phyloP scores from a whole-genome alignment of 2,113 vertebrate species.

The Lophura nycthemera region DNA sequence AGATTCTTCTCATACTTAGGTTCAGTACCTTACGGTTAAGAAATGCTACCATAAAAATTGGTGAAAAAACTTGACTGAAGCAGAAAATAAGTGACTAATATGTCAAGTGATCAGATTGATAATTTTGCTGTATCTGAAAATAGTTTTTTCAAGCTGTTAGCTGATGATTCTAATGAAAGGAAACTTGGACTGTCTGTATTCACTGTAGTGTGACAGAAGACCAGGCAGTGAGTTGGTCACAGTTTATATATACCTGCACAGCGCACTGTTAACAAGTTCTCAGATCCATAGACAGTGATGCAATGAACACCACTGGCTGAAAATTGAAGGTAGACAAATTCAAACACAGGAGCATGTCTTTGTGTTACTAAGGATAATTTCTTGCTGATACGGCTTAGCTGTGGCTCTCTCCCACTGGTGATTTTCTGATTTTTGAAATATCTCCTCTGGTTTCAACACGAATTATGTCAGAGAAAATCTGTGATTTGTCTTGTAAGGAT shows the following conservation, averaged over 20 bases:
- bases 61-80: not conserved
- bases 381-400: not conserved
- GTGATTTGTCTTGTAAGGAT: not conserved
- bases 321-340: not conserved
- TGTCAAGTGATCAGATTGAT: not conserved
- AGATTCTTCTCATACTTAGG: not conserved
- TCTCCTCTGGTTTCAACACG: not conserved
- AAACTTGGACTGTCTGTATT: not conserved
- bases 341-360: not conserved
- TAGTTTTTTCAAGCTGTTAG: not conserved
- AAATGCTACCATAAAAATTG: not conserved
- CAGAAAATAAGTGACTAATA: not conserved
- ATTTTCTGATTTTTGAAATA: not conserved
- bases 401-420: not conserved
- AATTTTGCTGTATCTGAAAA: not conserved
- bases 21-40: not conserved
- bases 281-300: not conserved
- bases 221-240: not conserved
- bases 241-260: accelerated
- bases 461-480: not conserved
- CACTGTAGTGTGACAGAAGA: not conserved
- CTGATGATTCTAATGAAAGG: not conserved
- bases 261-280: not conserved
- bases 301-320: not conserved
- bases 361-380: not conserved